These are phyloP conservation scores for Hemichromis elongatus DNA, from an alignment of 2,113 vertebrate genomes.

Conservation along the genomic window DNA sequence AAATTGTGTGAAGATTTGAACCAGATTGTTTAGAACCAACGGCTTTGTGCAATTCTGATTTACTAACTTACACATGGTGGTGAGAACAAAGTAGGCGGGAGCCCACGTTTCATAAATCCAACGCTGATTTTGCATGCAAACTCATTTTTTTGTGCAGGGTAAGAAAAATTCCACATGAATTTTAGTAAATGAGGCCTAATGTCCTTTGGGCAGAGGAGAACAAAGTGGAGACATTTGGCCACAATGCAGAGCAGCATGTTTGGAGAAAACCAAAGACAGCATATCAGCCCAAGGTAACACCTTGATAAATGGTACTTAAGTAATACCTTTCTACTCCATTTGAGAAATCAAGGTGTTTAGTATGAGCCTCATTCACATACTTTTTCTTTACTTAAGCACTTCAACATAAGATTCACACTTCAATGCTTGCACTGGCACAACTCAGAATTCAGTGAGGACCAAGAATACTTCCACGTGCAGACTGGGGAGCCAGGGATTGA, in stretches of 20 bases:
- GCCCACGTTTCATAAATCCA: background rate
- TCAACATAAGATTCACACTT: rapidly evolving
- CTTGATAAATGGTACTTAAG: background rate
- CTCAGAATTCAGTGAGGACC: background rate
- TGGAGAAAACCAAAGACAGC: background rate
- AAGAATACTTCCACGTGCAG: background rate
- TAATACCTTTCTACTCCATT: background rate
- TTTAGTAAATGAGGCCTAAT: background rate
- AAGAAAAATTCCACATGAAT: background rate
- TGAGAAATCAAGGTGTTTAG: background rate
- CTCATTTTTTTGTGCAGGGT: rapidly evolving
- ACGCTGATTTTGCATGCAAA: background rate
- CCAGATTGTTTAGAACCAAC: background rate
- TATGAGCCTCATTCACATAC: background rate
- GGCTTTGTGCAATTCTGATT: background rate
- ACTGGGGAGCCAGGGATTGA: background rate
- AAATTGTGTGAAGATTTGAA: background rate
- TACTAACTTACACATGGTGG: background rate
- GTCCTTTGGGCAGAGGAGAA: background rate
- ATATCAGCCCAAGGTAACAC: background rate
- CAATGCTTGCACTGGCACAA: background rate
- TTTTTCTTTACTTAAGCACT: background rate
- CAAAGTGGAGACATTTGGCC: background rate
- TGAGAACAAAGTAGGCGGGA: background rate
- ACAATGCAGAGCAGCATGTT: background rate